Conservation (phyloP, 1,140 invertebrate species). For the Brachionus calyciflorus region DNA sequence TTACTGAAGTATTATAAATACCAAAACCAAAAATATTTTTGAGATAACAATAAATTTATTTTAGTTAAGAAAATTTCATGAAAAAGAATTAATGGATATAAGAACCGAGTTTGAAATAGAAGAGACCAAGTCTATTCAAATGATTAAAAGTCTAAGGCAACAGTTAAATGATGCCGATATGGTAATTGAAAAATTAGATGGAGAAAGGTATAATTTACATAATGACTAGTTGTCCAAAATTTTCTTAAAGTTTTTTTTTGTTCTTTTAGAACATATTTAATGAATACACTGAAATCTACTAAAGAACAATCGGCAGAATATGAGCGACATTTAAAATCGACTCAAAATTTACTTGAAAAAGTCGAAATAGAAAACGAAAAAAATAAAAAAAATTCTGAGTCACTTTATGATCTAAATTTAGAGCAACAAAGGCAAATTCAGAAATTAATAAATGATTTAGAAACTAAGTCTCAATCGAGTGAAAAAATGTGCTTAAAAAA, state of each 20-base stretch:
- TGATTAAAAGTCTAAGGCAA: background rate
- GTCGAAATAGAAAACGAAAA: background rate
- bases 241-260: background rate
- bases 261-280: constrained; percentile 10
- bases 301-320: constrained; percentile 12
- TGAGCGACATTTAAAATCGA: background rate
- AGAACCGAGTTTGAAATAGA: background rate
- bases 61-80: background rate
- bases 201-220: background rate
- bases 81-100: constrained; percentile 2
- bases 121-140: constrained; percentile 12
- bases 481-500: constrained; percentile 35
- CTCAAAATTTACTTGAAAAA: background rate
- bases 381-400: background rate
- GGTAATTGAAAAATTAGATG: constrained; percentile 20
- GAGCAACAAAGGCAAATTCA: constrained; percentile 35
- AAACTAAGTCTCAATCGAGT: background rate
- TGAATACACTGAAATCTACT: background rate
- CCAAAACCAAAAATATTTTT: background rate
- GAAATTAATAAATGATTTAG: constrained; percentile 19
- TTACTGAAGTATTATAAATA: background rate
- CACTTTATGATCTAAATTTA: background rate
- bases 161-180: constrained; percentile 15
- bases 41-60: background rate
- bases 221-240: background rate